Evolutionary conservation across 2,113 vertebrate species (phyloP).

Genomic region (Rhynchomys soricoides): DNA sequence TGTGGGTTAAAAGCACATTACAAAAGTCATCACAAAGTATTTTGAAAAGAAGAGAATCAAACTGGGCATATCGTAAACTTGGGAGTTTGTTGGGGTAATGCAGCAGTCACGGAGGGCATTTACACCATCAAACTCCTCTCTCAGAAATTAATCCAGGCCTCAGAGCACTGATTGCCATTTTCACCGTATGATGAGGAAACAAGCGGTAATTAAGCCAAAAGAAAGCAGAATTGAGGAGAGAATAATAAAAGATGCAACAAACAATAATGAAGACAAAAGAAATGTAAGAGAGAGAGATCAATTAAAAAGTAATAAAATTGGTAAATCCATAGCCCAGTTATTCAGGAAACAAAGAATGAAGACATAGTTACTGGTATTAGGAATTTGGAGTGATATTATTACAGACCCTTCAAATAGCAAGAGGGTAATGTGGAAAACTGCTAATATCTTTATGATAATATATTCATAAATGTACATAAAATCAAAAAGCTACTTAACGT

Average conservation of each 20-base stretch:
- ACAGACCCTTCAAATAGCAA: not conserved
- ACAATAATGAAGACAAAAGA: not conserved
- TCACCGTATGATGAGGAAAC: not conserved
- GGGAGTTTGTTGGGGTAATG: too few species aligned
- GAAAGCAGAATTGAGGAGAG: not conserved
- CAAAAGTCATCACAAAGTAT: not conserved
- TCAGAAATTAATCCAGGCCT: not conserved
- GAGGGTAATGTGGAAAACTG: not conserved
- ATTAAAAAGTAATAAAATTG: not conserved
- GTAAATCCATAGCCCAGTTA: not conserved
- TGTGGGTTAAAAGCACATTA: not conserved
- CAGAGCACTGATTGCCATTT: not conserved
- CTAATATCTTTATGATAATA: not conserved
- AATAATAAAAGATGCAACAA: not conserved
- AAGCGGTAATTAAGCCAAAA: not conserved
- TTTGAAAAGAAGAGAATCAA: constrained; percentile 4
- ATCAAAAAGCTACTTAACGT: not conserved
- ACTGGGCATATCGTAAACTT: not conserved
- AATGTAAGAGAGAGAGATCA: not conserved
- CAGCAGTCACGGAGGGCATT: not conserved
- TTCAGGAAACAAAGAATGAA: not conserved
- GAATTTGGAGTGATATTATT: not conserved
- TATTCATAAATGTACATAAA: not conserved
- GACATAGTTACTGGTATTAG: not conserved
- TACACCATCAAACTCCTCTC: not conserved